phyloP scores from a whole-genome alignment of 2,888 invertebrate species.

The Fragum sueziense region DNA sequence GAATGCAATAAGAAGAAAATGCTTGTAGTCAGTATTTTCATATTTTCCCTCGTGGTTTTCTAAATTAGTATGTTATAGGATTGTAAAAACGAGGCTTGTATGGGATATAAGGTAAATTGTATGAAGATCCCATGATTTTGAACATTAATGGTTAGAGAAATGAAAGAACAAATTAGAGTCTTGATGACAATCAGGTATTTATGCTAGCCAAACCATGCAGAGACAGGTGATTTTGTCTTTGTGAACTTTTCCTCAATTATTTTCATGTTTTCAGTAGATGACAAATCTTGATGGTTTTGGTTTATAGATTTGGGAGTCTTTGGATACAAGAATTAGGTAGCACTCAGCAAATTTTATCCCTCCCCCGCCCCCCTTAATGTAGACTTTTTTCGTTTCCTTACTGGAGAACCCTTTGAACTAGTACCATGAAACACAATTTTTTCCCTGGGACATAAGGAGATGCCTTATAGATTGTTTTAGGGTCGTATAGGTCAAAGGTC shows the following conservation, averaged over 20 bases:
- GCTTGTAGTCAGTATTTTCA: neutral
- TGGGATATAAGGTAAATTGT: too few relatives aligned
- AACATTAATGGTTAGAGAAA: neutral
- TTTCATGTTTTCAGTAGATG: conserved; percentile 11
- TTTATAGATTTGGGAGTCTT: too few relatives aligned
- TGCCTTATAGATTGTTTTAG: too few relatives aligned
- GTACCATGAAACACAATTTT: too few relatives aligned
- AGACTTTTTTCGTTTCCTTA: too few relatives aligned
- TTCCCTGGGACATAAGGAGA: too few relatives aligned
- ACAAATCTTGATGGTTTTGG: too few relatives aligned
- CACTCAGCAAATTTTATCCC: too few relatives aligned
- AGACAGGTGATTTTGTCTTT: conserved; percentile 30
- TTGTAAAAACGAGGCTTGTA: neutral
- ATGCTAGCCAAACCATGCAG: neutral
- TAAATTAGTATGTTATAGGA: neutral
- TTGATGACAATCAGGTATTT: conserved; percentile 6
- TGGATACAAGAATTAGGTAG: too few relatives aligned
- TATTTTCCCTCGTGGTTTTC: neutral
- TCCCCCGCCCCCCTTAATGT: too few relatives aligned
- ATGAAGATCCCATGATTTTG: neutral
- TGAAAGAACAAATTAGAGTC: neutral
- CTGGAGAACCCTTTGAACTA: too few relatives aligned
- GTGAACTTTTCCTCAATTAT: conserved; percentile 36
- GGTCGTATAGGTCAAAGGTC: too few relatives aligned
- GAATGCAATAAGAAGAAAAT: neutral